Evolutionary conservation across 2,888 invertebrate species (phyloP).

Genomic region (Dysmachus trigonus): DNA sequence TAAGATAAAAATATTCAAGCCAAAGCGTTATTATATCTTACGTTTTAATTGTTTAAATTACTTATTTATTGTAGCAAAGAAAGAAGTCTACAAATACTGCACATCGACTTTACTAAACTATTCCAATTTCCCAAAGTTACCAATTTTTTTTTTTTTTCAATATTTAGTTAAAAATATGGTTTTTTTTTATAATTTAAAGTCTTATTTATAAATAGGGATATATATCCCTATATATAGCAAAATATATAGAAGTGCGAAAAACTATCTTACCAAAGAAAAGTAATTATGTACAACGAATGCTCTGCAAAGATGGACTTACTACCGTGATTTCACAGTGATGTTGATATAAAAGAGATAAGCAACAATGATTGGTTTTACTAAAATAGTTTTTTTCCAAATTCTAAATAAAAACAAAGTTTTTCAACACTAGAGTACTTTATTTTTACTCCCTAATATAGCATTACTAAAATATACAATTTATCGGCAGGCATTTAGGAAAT

Average conservation of each 20-base stretch:
- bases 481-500: slow-evolving; percentile 1
- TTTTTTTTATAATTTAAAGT: background rate
- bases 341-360: background rate
- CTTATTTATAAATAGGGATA: background rate
- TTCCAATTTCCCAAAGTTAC: slow-evolving; percentile 12
- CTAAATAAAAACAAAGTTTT: background rate
- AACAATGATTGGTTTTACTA: slow-evolving; percentile 30
- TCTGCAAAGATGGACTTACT: slow-evolving; percentile 9
- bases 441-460: background rate
- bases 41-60: background rate
- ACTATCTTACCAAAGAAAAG: background rate
- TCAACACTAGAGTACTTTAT: background rate
- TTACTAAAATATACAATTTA: slow-evolving; percentile 19
- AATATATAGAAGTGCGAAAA: background rate
- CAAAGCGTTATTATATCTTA: slow-evolving; percentile 19
- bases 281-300: background rate
- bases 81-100: slow-evolving; percentile 48
- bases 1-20: slow-evolving; percentile 26
- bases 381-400: slow-evolving; percentile 25
- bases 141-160: background rate
- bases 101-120: slow-evolving; percentile 48
- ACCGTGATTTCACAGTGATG: background rate
- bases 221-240: background rate
- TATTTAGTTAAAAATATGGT: background rate
- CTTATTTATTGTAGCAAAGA: background rate